A percentile compares a stretch with the other conserved stretches of the same genome.
Evolutionary conservation across 2,888 invertebrate genomes (phyloP).

Genomic region (Oxyteleia sp.): DNA sequence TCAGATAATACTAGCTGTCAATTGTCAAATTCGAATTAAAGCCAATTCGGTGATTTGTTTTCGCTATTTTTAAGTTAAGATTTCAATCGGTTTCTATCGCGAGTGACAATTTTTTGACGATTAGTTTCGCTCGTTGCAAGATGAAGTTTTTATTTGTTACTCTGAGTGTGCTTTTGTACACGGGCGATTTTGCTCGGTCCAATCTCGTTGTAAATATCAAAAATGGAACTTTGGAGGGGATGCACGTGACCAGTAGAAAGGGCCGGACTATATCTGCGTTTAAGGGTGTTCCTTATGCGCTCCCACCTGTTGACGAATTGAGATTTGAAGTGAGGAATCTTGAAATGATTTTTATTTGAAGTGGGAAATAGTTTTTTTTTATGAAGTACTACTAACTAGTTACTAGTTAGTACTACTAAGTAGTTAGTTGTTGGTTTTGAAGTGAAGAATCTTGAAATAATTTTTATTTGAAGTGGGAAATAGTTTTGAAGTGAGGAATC

Average conservation of each 20-base stretch:
- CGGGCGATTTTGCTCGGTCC: conserved; percentile 5
- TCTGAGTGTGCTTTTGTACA: conserved; percentile 23
- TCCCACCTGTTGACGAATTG: conserved; percentile 90
- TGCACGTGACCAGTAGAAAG: conserved; percentile 88
- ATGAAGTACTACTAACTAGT: too few species aligned
- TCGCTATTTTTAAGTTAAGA: too few species aligned
- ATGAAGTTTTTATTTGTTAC: conserved; percentile 1
- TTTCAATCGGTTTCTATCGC: conserved; percentile 14
- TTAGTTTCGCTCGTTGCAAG: neutral
- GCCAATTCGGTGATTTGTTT: too few species aligned
- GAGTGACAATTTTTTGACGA: conserved; percentile 3
- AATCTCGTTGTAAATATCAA: conserved; percentile 85
- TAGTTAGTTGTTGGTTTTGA: too few species aligned
- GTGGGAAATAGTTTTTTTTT: too few species aligned
- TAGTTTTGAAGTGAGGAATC: too few species aligned
- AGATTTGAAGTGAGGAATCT: conserved; percentile 91
- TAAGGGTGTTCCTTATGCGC: conserved; percentile 90
- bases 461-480: too few species aligned
- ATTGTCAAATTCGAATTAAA: too few species aligned
- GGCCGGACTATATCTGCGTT: conserved; percentile 90
- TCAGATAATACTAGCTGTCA: conserved; percentile 38
- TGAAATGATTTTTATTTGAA: too few species aligned
- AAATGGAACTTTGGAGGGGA: conserved; percentile 89
- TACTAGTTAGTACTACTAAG: too few species aligned
- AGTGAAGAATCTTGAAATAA: too few species aligned